These are phyloP conservation scores for Cyclophora punctaria DNA, from an alignment of 2,888 invertebrate species.

Conservation along the genomic window DNA sequence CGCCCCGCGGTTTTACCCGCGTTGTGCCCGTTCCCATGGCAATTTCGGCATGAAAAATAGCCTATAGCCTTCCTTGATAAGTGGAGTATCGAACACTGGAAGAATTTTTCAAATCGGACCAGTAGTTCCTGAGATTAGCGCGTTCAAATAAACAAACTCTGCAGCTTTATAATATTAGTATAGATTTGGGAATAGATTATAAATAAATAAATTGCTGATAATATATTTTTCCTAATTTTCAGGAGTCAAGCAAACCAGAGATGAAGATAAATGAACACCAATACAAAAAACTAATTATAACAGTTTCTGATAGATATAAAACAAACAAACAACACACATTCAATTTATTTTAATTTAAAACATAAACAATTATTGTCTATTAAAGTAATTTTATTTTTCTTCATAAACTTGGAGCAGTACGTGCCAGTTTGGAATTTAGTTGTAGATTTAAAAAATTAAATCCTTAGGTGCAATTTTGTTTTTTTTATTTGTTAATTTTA, in stretches of 20 bases:
- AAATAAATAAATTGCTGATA: neutral
- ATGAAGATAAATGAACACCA: slow-evolving; percentile 46
- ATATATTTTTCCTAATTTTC: slow-evolving; percentile 19
- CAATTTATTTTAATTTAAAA: slow-evolving; percentile 15
- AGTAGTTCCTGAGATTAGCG: too few species aligned
- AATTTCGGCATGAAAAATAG: too few species aligned
- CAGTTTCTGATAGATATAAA: slow-evolving; percentile 30
- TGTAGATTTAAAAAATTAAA: neutral
- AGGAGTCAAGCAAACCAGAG: slow-evolving; percentile 47
- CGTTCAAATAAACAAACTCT: too few species aligned
- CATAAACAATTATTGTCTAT: too few species aligned
- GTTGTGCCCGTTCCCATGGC: too few species aligned
- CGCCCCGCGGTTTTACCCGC: too few species aligned
- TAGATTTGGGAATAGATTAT: too few species aligned
- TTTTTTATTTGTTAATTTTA: slow-evolving; percentile 1
- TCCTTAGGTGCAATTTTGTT: slow-evolving; percentile 12
- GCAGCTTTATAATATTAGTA: too few species aligned
- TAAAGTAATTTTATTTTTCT: too few species aligned
- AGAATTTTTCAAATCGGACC: too few species aligned
- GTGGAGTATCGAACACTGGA: too few species aligned
- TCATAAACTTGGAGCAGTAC: neutral
- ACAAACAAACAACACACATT: slow-evolving; percentile 10
- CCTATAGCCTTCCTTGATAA: too few species aligned
- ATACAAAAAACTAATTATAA: slow-evolving; percentile 32
- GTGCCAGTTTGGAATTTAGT: slow-evolving; percentile 10